Evolutionary conservation across 2,888 invertebrate species (phyloP).

Genomic region (Drosophila mayaguana): DNA sequence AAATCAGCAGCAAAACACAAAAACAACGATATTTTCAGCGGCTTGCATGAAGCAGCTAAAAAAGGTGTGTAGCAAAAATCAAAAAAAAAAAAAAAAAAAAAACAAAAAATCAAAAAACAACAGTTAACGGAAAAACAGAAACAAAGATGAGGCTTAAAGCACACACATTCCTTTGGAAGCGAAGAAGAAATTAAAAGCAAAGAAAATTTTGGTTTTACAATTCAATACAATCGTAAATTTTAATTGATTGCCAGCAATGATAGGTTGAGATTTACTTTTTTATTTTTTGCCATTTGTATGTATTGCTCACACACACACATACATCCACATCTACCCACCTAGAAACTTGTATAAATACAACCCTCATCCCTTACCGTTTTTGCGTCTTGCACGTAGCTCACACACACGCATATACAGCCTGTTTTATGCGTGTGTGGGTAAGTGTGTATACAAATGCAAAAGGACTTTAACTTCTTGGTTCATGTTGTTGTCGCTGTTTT

Average conservation of each 20-base stretch:
- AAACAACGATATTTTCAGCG: conserved; percentile 46
- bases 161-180: conserved; percentile 13
- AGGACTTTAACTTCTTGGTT: conserved; percentile 80
- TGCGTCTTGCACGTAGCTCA: conserved; percentile 60
- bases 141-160: not conserved
- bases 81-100: not conserved
- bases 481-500: conserved; percentile 26
- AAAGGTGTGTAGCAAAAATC: conserved; percentile 67
- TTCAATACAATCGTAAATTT: conserved; percentile 30
- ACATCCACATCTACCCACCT: conserved; percentile 41
- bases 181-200: conserved; percentile 17
- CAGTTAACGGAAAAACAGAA: conserved; percentile 5
- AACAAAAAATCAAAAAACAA: not conserved
- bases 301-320: conserved; percentile 43
- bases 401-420: conserved; percentile 2
- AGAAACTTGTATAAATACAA: conserved; percentile 73
- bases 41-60: conserved; percentile 78
- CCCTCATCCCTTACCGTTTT: conserved; percentile 77
- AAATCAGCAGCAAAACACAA: conserved; percentile 29
- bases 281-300: conserved; percentile 49
- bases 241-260: conserved; percentile 38
- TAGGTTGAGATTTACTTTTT: conserved; percentile 26
- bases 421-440: conserved; percentile 24
- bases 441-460: conserved; percentile 59
- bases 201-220: not conserved